Base-by-base conservation (phyloP, 2,888 invertebrate species). In the Harpagoxenus sublaevis region DNA sequence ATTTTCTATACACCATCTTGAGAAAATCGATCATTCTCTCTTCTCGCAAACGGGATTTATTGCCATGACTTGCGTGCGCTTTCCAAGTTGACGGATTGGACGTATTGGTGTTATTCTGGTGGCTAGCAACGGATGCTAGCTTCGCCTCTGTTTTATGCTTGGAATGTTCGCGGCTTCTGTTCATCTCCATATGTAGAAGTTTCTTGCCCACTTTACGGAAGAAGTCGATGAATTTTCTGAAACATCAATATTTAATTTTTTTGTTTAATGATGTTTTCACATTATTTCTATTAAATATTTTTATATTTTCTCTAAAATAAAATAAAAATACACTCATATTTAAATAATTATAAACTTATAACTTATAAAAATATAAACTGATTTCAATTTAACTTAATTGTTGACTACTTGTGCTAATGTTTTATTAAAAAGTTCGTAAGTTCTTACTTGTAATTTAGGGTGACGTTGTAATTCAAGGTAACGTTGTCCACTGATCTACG, bases 401-500 rank as follows among this genome's bases (percentile, higher is more conserved):
- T 45, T 45, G 2, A 45, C 35, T 71, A 10, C 3, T 23, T 2
- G 15, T 9, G 10, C 15, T 31, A 31, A 60, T 18, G 23, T 10
- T n/a, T 15, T n/a, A 60, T 9, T 18, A 65, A 51, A 23, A 23
- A 23, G 23, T 28, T 35, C 2, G 8, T 35, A 60, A 48, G 15
- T 15, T 31, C 88, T 87, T 71, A 91, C 90, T 86, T 87, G 70
- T 91, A 90, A 53, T 85, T 87, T 51, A 84, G 28, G 0, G 88
- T 86, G 6, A 88, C 66, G 63, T 91, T 87, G 31, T 91, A 75
- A 75, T 75, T 88, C 66, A 83, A 45, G 8, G 87, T 84, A 8
- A 88, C 63, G 60, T 91, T 86, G 15, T 53, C 84, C 3, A 96
- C 95, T 0, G 97, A 97, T 74, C 97, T 95, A 2, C 96, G 96